Conservation (phyloP, 2,113 vertebrate species). For the Dipodomys ordii region DNA sequence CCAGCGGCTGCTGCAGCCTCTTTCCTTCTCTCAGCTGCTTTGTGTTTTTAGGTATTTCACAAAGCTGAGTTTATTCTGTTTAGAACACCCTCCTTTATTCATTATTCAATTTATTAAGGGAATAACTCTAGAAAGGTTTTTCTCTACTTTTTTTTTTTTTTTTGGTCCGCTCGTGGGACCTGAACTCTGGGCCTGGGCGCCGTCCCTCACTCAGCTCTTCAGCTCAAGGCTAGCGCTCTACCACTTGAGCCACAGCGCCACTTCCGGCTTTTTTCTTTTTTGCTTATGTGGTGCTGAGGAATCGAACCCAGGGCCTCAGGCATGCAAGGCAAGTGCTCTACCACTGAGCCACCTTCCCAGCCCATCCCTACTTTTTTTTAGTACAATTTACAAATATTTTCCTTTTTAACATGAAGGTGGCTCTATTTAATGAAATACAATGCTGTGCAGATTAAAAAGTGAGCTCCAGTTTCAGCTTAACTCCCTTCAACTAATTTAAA, state of each 20-base stretch:
- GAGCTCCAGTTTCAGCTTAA: slow-evolving; percentile 4
- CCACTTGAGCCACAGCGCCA: no score
- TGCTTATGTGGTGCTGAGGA: no score
- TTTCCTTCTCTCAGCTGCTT: no score
- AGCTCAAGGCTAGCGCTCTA: no score
- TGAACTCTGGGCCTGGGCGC: no score
- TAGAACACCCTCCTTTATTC: slow-evolving; percentile 21
- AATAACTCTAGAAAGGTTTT: slow-evolving; percentile 37
- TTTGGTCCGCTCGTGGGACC: no score
- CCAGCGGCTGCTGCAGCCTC: not conserved
- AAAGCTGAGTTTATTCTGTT: slow-evolving; percentile 9
- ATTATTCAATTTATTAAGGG: slow-evolving; percentile 29
- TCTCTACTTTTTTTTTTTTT: not conserved
- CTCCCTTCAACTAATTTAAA: slow-evolving; percentile 57
- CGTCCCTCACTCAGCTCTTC: no score
- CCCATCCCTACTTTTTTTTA: not conserved
- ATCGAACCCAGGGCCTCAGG: no score
- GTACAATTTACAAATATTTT: slow-evolving; percentile 56
- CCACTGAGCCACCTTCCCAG: no score
- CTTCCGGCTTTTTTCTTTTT: no score
- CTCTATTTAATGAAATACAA: slow-evolving; percentile 44
- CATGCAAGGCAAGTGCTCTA: no score
- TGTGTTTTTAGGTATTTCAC: not conserved
- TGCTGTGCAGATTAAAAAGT: slow-evolving; percentile 50
- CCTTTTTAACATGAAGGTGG: slow-evolving; percentile 22